Evolutionary conservation across 2,888 invertebrate genomes (phyloP), one percentile per base, ranked within the genome.

Genomic region (Phortica okadai): DNA sequence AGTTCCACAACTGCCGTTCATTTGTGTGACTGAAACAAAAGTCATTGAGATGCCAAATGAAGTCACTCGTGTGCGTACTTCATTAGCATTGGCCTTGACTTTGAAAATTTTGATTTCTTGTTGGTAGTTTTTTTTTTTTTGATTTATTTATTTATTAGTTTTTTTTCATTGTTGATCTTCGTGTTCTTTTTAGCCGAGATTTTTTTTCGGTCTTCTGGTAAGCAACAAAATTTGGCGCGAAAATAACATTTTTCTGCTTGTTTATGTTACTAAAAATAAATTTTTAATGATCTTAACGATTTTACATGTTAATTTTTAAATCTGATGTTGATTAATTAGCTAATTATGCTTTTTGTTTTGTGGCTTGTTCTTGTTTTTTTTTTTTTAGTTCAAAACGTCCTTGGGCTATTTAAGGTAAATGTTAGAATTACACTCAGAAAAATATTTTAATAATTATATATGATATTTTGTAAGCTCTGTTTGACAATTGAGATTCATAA

Each of bases 21-120:
- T 33, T 33, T 33, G 33, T 33, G 33, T 33, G 33, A 33, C 33
- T 33, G 33, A 33, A 14, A 6, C 41, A 58, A 25, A 7, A 73
- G 73, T 58, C 72, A 72, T 56, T 73, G 56, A 58, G 58, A 16
- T 42, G 73, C 73, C 73, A 42, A 44, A 42, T 73, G 33, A 44
- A 58, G 44, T 42, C 6, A 25, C 33, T 64, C 45, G 44, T 73
- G 42, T 25, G 45, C 56, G 45, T 16, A 56, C 6, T 42, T 74
- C 41, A 74, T 75, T 75, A 69, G 69, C 74, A 75, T 75, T 56
- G 42, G 58, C 67, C 74, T 58, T 75, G 74, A 75, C 74, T 75
- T 75, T 75, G 74, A 75, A 74, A 75, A 6, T 42, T 69, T 5
- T 14, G 42, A 10, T 33, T 50, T 5, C 10, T 54, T 70, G 45